Evolutionary conservation across 2,113 vertebrate genomes (phyloP), one percentile per base, ranked within the genome.

Genomic region (Furnarius figulus): DNA sequence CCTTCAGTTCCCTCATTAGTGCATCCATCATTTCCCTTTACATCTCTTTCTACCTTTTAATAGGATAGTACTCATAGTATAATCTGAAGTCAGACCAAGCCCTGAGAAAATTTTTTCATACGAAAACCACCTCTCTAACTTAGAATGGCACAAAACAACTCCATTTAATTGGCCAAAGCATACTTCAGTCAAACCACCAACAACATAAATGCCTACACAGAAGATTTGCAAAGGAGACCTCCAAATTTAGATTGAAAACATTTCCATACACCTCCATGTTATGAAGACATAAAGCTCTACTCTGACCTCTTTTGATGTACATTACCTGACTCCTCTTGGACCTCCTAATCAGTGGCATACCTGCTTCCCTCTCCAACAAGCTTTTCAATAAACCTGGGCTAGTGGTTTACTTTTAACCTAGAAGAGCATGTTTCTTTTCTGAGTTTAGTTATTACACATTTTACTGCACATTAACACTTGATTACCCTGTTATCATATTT

Each of bases 151-250:
- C 63, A 73, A 95, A 97, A 52, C 68, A 85, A 88, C 78, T 89
- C 14, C 1, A 49, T 75, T 93, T 82, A 93, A 92, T 79, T 92
- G 95, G 65, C 65, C 80, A 75, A 97, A 65, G 65, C 24, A 58
- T 44, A 71, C 65, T 90, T 97, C 89, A 93, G 92, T 92, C 90
- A 97, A 94, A 95, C 88, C 68, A 73, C 77, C 70, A 55, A 78
- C 50, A 78, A 85, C 19, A 10, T 68, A 95, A 96, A 95, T 78
- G 95, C 22, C 78, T 86, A 82, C 55, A 42, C 10, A 30, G 65
- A 74, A 74, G 61, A 78, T 58, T 77, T 79, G 61, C 39, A 71
- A 52, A 22, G 67, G 50, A 55, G 71, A 93, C 24, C 39, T 79
- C 59, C 50, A 44, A 59, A 90, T 56, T 59, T 42, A 87, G 66